phyloP scores from a whole-genome alignment of 2,888 invertebrate species.

The Stenotaenia linearis region DNA sequence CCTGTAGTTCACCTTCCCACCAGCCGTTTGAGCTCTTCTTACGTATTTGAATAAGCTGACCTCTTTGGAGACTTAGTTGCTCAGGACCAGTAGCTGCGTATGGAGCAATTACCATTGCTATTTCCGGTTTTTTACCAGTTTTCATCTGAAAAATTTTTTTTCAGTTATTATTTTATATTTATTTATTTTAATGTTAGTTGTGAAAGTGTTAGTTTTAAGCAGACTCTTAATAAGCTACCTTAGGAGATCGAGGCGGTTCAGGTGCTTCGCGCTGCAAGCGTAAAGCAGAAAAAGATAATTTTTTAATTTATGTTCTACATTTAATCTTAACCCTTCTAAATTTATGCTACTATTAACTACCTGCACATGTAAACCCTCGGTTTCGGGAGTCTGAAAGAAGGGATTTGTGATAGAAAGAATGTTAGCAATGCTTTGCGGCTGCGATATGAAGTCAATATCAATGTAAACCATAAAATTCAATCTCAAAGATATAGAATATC shows the following conservation, averaged over 20 bases:
- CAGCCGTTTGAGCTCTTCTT: constrained; percentile 96
- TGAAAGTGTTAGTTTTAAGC: background rate
- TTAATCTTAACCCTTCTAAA: no score
- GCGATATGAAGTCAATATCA: no score
- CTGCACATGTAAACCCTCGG: background rate
- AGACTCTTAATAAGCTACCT: constrained; percentile 30
- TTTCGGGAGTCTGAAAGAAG: background rate
- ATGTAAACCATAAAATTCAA: no score
- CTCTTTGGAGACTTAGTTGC: constrained; percentile 81
- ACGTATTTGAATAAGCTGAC: constrained; percentile 89
- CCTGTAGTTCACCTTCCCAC: constrained; percentile 99
- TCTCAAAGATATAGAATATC: no score
- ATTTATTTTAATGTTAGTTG: no score
- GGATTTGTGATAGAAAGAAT: background rate
- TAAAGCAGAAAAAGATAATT: background rate
- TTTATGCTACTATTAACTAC: background rate
- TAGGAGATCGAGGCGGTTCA: constrained; percentile 34
- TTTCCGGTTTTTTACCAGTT: constrained; percentile 69
- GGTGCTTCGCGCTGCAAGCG: constrained; percentile 34
- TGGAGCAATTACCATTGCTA: constrained; percentile 88
- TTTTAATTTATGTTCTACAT: no score
- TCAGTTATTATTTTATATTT: background rate
- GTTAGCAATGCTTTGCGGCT: background rate
- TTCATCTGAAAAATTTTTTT: constrained; percentile 47
- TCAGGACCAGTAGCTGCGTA: constrained; percentile 86